Evolutionary conservation across 2,113 vertebrate species (phyloP), one percentile per base, ranked within the genome.

Genomic region (Phyllostomus hastatus): DNA sequence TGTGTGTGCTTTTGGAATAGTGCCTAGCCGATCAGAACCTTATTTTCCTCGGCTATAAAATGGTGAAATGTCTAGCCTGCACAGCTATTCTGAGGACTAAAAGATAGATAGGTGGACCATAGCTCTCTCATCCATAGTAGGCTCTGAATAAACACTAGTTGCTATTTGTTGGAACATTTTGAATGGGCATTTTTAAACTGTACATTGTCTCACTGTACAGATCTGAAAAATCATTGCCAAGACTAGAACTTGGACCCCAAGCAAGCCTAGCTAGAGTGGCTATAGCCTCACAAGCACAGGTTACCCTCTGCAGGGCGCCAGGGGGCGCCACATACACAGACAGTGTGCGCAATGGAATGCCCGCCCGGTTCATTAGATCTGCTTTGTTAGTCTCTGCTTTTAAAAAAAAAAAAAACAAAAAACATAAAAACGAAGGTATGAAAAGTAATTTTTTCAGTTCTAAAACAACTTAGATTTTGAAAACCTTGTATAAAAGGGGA

Each of bases 311-410:
- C 16, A 4, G 2, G 11, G 4, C 0, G 0, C n/a, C 26, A 20
- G 46, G 0, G 31, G 46, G 20, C 0, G 0, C 38, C 19, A 19
- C 24, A 43, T 16, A n/a, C 10, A 8, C 38, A 69, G 38, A 46
- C 28, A 33, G 0, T 3, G 12, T 19, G 24, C 1, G 26, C 69
- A 48, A 0, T 24, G 1, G 4, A 10, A 48, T 4, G 38, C 38
- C 38, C 16, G 33, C 22, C 50, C 1, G 0, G 0, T 43, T 66
- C 8, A 1, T n/a, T 87, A 70, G 35, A 57, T 70, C 64, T 66
- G 57, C 38, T 73, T 91, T 66, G 12, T 90, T 66, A 46, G 5
- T 61, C 73, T 91, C 84, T 90, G 16, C 35, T 20, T 90, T 59
- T 54, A 67, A 88, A 89, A 28, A n/a, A n/a, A n/a, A n/a, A n/a